Base-by-base conservation (phyloP, 2,113 vertebrate species). In the Bostrychus sinensis region DNA sequence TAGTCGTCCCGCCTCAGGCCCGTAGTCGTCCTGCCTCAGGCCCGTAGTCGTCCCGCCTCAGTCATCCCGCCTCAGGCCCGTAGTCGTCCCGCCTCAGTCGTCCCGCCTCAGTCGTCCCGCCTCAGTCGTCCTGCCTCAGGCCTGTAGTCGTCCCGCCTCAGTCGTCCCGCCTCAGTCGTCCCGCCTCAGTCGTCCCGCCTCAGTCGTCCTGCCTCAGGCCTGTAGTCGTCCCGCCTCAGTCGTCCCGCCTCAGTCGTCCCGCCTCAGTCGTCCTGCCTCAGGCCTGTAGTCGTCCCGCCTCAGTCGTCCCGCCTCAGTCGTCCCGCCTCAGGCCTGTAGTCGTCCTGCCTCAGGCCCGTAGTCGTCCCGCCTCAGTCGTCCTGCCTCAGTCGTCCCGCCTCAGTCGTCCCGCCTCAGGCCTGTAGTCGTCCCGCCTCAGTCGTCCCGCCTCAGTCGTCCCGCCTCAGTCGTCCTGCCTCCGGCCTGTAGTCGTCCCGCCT, bases 301-400 rank as follows among this genome's bases (percentile, higher is more conserved):
- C 2, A 23, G 2, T 19, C 0, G 4, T 50, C 3, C 20, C 2
- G 0, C 6, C 13, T 34, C 20, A 4, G 38, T 11, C 2, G 7
- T 12, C 1, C 9, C 3, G 1, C 5, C 1, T 4, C 5, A n/a
- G n/a, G n/a, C n/a, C n/a, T n/a, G n/a, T n/a, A 0, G 20, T 13
- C 1, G 0, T 17, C 3, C 13, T 11, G n/a, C n/a, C n/a, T n/a
- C n/a, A n/a, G n/a, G n/a, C n/a, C n/a, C n/a, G n/a, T n/a, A n/a
- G n/a, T n/a, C n/a, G n/a, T n/a, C n/a, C n/a, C n/a, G n/a, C n/a
- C n/a, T 32, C 2, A 23, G 2, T 19, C 0, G 4, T 50, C 3
- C 20, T 1, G 0, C 6, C 13, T 34, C 20, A 4, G 38, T 11
- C 2, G 7, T 12, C 1, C 9, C 3, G 1, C 5, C 1, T 4